A percentile compares a stretch with the other conserved stretches of the same genome.
These are phyloP conservation scores for Lanius collurio DNA, from an alignment of 2,113 vertebrate species.

Conservation along the genomic window DNA sequence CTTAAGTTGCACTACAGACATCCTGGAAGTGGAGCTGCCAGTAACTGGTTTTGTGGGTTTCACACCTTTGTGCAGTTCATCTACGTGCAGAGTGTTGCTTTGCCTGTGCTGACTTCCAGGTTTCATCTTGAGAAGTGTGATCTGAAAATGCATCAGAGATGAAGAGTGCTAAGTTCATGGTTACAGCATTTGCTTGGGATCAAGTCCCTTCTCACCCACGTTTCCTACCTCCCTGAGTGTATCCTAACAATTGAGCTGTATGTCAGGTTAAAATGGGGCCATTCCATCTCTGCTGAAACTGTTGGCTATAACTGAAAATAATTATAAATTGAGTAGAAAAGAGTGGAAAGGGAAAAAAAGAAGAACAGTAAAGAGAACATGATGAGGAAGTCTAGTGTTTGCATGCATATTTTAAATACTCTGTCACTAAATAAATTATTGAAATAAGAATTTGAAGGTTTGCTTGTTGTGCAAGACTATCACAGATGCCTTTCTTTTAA, in stretches of 20 bases:
- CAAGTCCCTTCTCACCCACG: background rate
- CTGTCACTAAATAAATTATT: background rate
- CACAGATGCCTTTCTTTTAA: background rate
- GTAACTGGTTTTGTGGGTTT: background rate
- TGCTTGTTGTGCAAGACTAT: background rate
- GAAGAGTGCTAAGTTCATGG: background rate
- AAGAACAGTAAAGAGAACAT: background rate
- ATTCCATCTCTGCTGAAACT: background rate
- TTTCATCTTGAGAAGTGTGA: background rate
- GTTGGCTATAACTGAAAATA: background rate
- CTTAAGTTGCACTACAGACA: background rate
- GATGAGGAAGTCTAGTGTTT: background rate
- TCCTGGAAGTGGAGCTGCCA: background rate
- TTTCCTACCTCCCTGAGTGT: background rate
- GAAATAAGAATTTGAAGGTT: background rate
- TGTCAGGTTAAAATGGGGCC: background rate
- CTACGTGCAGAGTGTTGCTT: fast-evolving
- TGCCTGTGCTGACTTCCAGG: background rate
- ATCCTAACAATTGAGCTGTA: background rate
- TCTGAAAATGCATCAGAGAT: background rate
- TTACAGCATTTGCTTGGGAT: background rate
- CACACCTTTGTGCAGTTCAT: background rate
- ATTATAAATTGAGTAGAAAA: background rate
- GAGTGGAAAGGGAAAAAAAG: fast-evolving
- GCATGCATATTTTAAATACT: background rate